Conservation (phyloP, 2,113 vertebrate species). For the Ornithorhynchus anatinus region DNA sequence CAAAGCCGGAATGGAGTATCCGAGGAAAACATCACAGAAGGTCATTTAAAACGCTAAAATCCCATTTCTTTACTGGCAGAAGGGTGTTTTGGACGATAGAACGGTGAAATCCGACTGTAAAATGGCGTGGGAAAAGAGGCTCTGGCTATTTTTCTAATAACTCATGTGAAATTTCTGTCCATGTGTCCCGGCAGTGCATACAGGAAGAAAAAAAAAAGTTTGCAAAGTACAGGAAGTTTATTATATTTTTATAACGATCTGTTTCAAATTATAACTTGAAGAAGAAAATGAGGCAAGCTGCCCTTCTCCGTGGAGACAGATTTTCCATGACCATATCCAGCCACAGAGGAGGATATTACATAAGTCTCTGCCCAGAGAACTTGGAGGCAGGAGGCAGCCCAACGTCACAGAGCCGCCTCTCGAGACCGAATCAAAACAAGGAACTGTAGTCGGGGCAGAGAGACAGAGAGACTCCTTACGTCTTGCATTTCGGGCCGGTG, state of each 20-base stretch:
- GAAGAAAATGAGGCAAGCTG: conserved; percentile 37
- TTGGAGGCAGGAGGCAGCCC: conserved; percentile 31
- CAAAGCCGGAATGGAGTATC: too few species aligned
- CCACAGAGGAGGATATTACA: conserved; percentile 62
- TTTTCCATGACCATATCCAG: conserved; percentile 63
- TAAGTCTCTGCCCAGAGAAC: conserved; percentile 53
- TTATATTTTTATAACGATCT: conserved; percentile 53
- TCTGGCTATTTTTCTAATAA: neutral
- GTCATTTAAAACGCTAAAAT: too few species aligned
- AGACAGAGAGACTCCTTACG: too few species aligned
- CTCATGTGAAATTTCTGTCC: conserved; percentile 11
- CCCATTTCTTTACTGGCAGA: too few species aligned
- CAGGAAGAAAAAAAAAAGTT: conserved; percentile 29
- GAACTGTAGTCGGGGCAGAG: too few species aligned
- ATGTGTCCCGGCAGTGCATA: conserved; percentile 18
- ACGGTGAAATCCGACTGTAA: too few species aligned
- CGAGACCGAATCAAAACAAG: too few species aligned
- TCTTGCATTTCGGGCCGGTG: too few species aligned
- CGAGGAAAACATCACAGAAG: too few species aligned
- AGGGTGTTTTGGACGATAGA: too few species aligned
- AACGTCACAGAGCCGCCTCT: conserved; percentile 26
- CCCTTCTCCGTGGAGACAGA: conserved; percentile 31
- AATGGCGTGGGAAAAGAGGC: neutral
- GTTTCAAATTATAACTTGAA: conserved; percentile 56
- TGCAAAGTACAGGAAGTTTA: conserved; percentile 41